Evolutionary conservation across 1,140 invertebrate species (phyloP).

Genomic region (Formica selysi): DNA sequence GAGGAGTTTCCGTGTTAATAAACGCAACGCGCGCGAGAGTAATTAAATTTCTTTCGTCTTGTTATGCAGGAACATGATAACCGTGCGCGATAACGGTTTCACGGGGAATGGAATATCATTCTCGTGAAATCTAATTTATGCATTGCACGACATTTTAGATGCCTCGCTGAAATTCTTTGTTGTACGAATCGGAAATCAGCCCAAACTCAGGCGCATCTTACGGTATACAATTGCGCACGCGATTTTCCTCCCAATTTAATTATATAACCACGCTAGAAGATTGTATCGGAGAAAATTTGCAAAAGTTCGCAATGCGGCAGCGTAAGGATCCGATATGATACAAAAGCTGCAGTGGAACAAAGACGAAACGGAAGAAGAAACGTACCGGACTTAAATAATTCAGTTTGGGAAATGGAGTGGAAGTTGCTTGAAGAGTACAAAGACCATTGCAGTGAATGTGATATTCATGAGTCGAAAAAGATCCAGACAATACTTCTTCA

Average conservation of each 20-base stretch:
- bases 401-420: constrained; percentile 73
- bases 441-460: constrained; percentile 64
- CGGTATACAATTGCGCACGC: neutral
- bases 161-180: neutral
- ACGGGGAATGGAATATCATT: neutral
- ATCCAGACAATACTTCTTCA: constrained; percentile 66
- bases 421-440: constrained; percentile 69
- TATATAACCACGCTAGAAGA: neutral
- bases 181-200: neutral
- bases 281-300: neutral
- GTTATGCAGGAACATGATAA: neutral
- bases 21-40: constrained; percentile 37
- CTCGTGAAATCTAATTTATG: neutral
- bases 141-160: neutral
- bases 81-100: neutral
- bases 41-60: constrained; percentile 67
- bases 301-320: neutral
- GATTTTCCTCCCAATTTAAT: constrained; percentile 15
- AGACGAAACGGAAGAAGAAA: neutral
- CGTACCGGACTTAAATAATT: constrained; percentile 68
- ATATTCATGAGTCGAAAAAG: constrained; percentile 71
- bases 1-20: constrained; percentile 43
- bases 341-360: neutral
- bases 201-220: neutral
- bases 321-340: constrained; percentile 34